A percentile compares a stretch with the other conserved stretches of the same genome.
Evolutionary conservation across 2,888 invertebrate genomes (phyloP).

Genomic region (Leptopilina drosophilae): DNA sequence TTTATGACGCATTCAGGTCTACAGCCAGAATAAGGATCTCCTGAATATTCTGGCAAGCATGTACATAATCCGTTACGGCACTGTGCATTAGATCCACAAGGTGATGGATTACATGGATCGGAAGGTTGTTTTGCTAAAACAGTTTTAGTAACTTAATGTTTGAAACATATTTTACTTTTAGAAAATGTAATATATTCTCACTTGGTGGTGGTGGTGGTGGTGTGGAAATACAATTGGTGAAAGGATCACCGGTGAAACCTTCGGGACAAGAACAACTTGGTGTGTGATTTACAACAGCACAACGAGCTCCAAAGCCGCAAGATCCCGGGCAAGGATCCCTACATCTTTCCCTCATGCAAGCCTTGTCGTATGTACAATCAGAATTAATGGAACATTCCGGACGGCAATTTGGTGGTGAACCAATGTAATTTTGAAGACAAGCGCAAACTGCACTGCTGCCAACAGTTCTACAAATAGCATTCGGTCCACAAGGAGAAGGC

Average conservation of each 20-base stretch:
- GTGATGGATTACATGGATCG: slow-evolving; percentile 78
- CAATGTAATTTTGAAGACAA: slow-evolving; percentile 70
- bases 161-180: background rate
- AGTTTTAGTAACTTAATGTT: background rate
- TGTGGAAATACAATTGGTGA: slow-evolving; percentile 78
- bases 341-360: slow-evolving; percentile 85
- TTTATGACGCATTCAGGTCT: slow-evolving; percentile 81
- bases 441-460: slow-evolving; percentile 75
- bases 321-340: slow-evolving; percentile 86
- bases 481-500: slow-evolving; percentile 83
- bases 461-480: slow-evolving; percentile 87
- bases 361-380: slow-evolving; percentile 79
- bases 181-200: slow-evolving; percentile 1
- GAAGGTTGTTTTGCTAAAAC: slow-evolving; percentile 62
- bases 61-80: slow-evolving; percentile 83
- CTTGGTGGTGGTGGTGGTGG: slow-evolving; percentile 16
- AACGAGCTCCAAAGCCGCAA: slow-evolving; percentile 86
- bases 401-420: slow-evolving; percentile 81
- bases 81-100: slow-evolving; percentile 84
- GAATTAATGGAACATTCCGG: slow-evolving; percentile 86
- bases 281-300: slow-evolving; percentile 80
- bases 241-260: slow-evolving; percentile 87
- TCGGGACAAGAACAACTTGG: slow-evolving; percentile 79
- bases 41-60: slow-evolving; percentile 82
- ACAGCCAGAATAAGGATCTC: slow-evolving; percentile 82